A percentile compares a stretch with the other conserved stretches of the same genome.
phyloP scores from a whole-genome alignment of 2,113 vertebrate species.

The Riparia riparia region DNA sequence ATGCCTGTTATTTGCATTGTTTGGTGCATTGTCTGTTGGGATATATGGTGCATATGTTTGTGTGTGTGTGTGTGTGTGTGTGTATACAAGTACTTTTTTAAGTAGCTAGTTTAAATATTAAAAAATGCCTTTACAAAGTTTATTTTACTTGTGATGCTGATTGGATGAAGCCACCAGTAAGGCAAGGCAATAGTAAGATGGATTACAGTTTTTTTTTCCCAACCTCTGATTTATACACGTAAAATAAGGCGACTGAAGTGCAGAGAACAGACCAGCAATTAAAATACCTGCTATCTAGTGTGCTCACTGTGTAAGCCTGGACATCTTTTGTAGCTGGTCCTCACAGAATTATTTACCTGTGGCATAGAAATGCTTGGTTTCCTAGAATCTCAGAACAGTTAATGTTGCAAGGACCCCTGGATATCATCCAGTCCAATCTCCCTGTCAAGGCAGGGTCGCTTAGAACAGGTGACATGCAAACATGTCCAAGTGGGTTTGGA shows the following conservation, averaged over 20 bases:
- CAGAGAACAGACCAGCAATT: background rate
- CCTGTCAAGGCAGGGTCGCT: background rate
- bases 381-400: background rate
- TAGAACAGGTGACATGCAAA: background rate
- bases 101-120: background rate
- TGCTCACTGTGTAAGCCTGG: rapidly evolving
- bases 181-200: background rate
- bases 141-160: background rate
- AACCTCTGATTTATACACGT: background rate
- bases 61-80: background rate
- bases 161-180: background rate
- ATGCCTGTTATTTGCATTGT: background rate
- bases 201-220: background rate
- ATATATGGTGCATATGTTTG: background rate
- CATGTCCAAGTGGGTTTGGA: background rate
- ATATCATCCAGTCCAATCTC: background rate
- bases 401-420: background rate
- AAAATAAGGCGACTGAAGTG: background rate
- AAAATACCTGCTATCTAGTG: background rate
- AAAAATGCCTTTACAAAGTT: background rate
- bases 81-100: background rate
- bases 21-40: background rate
- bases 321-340: background rate
- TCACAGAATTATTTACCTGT: background rate
- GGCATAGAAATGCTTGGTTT: background rate